Conservation (phyloP, 2,888 invertebrate genomes). For the Marronus borbonicus region DNA sequence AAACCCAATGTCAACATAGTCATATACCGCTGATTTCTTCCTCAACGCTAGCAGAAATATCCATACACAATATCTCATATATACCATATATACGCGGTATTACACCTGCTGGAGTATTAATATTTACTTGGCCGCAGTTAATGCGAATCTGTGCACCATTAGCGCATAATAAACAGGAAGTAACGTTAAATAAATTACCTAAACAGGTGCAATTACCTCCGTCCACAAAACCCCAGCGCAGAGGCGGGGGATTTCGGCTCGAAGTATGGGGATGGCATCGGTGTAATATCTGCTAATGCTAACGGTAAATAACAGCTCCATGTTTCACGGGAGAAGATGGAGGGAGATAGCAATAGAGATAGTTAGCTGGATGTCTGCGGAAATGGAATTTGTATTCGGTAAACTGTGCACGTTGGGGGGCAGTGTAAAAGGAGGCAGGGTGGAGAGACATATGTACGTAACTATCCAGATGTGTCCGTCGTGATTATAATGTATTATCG, state of each 20-base stretch:
- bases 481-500: too few relatives aligned
- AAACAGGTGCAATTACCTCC: conserved; percentile 38
- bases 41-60: not conserved
- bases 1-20: not conserved
- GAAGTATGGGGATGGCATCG: not conserved
- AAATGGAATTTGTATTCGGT: conserved; percentile 7
- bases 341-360: too few relatives aligned
- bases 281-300: conserved; percentile 20
- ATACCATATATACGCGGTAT: too few relatives aligned
- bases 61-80: not conserved
- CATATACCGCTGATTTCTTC: too few relatives aligned
- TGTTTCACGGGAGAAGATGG: not conserved
- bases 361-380: not conserved
- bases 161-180: conserved; percentile 45
- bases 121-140: conserved; percentile 45
- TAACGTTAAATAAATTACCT: conserved; percentile 35
- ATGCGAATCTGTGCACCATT: conserved; percentile 44
- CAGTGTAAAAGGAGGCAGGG: not conserved
- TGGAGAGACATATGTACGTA: not conserved
- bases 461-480: too few relatives aligned
- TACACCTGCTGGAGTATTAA: conserved; percentile 19
- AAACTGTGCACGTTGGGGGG: not conserved
- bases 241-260: too few relatives aligned
- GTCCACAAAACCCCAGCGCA: not conserved
- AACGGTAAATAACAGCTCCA: not conserved